Evolutionary conservation across 1,140 invertebrate species (phyloP).

Genomic region (Drosophila dunni): DNA sequence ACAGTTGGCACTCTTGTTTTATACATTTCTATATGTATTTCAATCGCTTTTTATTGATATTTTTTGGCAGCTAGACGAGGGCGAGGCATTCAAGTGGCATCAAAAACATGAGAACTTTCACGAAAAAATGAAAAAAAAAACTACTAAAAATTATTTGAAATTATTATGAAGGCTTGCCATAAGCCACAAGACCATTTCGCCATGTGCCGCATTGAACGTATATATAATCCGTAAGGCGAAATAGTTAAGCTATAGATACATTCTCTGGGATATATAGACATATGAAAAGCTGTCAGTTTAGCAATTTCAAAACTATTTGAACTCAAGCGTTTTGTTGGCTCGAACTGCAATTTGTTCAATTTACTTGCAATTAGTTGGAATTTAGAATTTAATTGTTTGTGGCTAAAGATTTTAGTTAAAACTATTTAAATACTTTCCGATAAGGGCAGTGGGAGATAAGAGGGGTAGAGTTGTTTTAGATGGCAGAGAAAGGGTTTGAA

Average conservation of each 20-base stretch:
- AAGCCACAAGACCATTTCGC: slow-evolving; percentile 45
- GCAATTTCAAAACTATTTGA: slow-evolving; percentile 41
- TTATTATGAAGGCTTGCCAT: slow-evolving; percentile 61
- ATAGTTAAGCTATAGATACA: slow-evolving; percentile 27
- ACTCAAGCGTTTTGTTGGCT: slow-evolving; percentile 55
- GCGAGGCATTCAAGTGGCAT: slow-evolving; percentile 61
- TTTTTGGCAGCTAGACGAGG: slow-evolving; percentile 51
- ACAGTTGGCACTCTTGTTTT: slow-evolving; percentile 16
- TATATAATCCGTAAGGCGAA: slow-evolving; percentile 30
- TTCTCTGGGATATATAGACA: slow-evolving; percentile 21
- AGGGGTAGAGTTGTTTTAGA: no score
- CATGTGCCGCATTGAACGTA: slow-evolving; percentile 35
- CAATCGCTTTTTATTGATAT: slow-evolving; percentile 24
- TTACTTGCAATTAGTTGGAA: slow-evolving; percentile 19
- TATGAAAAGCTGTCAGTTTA: slow-evolving; percentile 29
- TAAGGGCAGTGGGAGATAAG: no score
- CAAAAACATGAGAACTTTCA: slow-evolving; percentile 62
- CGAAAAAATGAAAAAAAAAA: slow-evolving; percentile 34
- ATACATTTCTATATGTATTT: slow-evolving; percentile 3
- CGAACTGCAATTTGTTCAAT: slow-evolving; percentile 9
- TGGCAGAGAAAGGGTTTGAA: no score
- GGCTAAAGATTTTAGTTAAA: background rate
- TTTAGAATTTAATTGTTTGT: background rate
- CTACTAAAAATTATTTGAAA: slow-evolving; percentile 49
- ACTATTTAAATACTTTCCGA: no score